Conservation (phyloP, 1,140 invertebrate species). For the Muscidifurax raptorellus region DNA sequence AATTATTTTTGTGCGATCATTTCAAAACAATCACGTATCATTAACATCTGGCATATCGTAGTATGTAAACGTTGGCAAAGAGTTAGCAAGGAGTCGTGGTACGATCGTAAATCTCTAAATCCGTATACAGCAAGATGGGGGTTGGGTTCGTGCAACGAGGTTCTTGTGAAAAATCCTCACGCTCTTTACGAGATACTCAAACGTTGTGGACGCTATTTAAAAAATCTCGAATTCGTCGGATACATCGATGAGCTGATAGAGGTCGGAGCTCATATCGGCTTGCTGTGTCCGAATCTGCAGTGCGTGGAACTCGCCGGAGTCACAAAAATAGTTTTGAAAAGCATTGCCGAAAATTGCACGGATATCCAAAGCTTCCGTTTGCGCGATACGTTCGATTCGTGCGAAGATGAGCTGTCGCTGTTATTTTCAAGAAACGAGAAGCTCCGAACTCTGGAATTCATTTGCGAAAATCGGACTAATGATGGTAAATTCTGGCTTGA, state of each 20-base stretch:
- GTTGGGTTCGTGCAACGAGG: not conserved
- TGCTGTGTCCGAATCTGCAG: conserved; percentile 21
- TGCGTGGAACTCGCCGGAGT: not conserved
- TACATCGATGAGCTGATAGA: conserved; percentile 9
- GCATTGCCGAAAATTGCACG: conserved; percentile 6
- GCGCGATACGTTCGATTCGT: conserved; percentile 4
- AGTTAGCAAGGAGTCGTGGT: conserved; percentile 17
- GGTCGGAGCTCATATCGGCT: conserved; percentile 7
- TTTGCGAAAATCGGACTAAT: not conserved
- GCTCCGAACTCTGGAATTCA: not conserved
- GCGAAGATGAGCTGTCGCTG: conserved; percentile 17
- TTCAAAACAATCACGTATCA: not conserved
- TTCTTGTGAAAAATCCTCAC: not conserved
- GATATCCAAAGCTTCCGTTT: conserved; percentile 4
- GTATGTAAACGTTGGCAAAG: conserved; percentile 34
- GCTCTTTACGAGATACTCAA: conserved; percentile 6
- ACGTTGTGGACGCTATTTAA: conserved; percentile 3
- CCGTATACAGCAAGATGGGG: not conserved
- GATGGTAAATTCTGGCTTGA: conserved; percentile 27
- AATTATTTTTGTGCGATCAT: not conserved
- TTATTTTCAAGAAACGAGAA: conserved; percentile 18
- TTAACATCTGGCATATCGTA: not conserved
- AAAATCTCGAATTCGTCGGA: conserved; percentile 19
- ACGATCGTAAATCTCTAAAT: not conserved
- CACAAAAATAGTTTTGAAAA: not conserved